phyloP scores from a whole-genome alignment of 1,140 invertebrate genomes.

The Heliothis virescens region DNA sequence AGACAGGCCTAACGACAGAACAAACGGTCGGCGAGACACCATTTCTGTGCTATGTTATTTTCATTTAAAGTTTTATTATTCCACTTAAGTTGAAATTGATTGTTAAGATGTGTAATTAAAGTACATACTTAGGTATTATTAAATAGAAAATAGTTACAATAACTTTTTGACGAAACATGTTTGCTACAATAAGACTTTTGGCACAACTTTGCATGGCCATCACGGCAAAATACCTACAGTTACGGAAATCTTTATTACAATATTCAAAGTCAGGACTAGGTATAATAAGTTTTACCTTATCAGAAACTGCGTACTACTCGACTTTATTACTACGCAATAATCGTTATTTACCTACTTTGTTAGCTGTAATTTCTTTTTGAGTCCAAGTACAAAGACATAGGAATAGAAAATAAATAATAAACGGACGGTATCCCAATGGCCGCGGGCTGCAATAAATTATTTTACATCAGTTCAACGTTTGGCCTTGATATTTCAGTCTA shows the following conservation, averaged over 20 bases:
- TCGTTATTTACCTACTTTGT: not conserved
- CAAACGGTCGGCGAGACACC: not conserved
- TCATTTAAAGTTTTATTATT: not conserved
- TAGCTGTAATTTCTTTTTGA: not conserved
- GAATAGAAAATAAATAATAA: not conserved
- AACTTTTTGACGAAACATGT: not conserved
- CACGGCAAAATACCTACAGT: no score
- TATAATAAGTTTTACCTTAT: no score
- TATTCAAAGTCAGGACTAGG: no score
- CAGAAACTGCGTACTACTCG: no score
- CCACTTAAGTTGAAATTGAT: not conserved
- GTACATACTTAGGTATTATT: no score
- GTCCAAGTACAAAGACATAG: conserved; percentile 2
- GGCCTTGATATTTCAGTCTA: not conserved
- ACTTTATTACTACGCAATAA: not conserved
- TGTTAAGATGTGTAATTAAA: no score
- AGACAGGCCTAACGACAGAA: conserved; percentile 11
- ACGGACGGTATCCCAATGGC: not conserved
- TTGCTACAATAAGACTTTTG: not conserved
- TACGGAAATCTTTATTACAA: no score
- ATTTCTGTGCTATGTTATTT: not conserved
- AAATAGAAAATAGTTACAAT: not conserved
- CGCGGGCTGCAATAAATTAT: not conserved
- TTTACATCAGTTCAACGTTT: conserved; percentile 1
- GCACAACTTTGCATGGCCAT: no score